phyloP scores from a whole-genome alignment of 1,140 invertebrate species.

The Heliconius congener region DNA sequence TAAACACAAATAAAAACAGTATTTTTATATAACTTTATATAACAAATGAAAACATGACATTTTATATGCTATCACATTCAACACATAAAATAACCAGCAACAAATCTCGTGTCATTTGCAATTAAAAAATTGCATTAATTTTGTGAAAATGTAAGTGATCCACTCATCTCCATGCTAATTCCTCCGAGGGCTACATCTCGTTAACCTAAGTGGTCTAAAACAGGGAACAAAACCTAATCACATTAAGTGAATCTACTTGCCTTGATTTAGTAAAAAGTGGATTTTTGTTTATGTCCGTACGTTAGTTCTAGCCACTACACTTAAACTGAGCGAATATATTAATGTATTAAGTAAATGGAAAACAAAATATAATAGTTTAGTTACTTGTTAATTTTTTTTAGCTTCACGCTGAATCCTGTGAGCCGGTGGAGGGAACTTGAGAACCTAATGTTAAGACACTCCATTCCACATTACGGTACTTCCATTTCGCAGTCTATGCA shows the following conservation, averaged over 20 bases:
- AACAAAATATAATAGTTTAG: too few species aligned
- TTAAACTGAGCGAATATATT: not conserved
- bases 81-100: not conserved
- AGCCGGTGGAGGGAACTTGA: too few species aligned
- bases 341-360: not conserved
- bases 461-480: too few species aligned
- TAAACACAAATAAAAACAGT: too few species aligned
- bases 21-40: too few species aligned
- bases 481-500: too few species aligned
- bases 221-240: conserved; percentile 62
- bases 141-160: conserved; percentile 29
- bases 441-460: too few species aligned
- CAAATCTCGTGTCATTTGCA: not conserved
- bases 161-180: conserved; percentile 52
- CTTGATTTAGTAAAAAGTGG: conserved; percentile 41
- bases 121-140: conserved; percentile 13
- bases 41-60: too few species aligned
- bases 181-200: conserved; percentile 58
- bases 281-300: conserved; percentile 31
- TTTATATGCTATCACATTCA: not conserved
- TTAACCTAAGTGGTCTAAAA: conserved; percentile 64
- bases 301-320: conserved; percentile 9
- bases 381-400: too few species aligned
- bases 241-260: conserved; percentile 51
- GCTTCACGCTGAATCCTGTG: too few species aligned